Base-by-base conservation (phyloP, 2,113 vertebrate genomes). In the Cyanoramphus novaezelandiae region DNA sequence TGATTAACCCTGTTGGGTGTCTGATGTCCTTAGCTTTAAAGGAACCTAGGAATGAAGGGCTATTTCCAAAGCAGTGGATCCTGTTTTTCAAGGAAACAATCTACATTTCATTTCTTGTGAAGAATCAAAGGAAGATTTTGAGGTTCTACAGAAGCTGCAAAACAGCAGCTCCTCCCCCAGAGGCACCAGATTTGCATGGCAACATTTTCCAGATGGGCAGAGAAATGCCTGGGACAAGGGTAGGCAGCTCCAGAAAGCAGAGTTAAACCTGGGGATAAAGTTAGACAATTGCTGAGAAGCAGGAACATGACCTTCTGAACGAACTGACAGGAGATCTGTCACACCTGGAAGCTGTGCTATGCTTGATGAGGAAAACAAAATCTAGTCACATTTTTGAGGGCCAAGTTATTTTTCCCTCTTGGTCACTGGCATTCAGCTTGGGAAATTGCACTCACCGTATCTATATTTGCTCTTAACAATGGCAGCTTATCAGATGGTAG, bases 1-100 rank as follows among this genome's bases (percentile, higher is more conserved):
- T 93, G 95, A 96, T 96, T 95, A 92, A 97, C 96, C 79, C 92
- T 94, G 20, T 84, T 96, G 50, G 84, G 86, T 95, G 82, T 96
- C 91, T 96, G 97, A 96, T 91, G 92, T 95, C 83, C 90, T 96
- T 82, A 72, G 94, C 93, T 97, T 96, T 96, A 80, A 97, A 96
- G 88, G 79, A 93, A 65, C 83, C 33, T 67, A 82, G 79, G 93
- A 94, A 96, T 97, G 94, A 95, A 97, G 85, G 55, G 74, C 79
- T 94, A 91, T 62, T 96, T 94, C 76, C 91, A 88, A 95, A 96
- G 96, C 93, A 90, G 97, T 77, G 89, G 91, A 96, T 94, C 96
- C 96, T 94, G 97, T 97, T 97, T 94, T 75, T 96, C 96, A 96
- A 97, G 96, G 91, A 97, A 97, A 97, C 81, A 79, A 93, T 95